Evolutionary conservation across 2,888 invertebrate genomes (phyloP), one percentile per base, ranked within the genome.

Genomic region (Eupelmus urozonus): DNA sequence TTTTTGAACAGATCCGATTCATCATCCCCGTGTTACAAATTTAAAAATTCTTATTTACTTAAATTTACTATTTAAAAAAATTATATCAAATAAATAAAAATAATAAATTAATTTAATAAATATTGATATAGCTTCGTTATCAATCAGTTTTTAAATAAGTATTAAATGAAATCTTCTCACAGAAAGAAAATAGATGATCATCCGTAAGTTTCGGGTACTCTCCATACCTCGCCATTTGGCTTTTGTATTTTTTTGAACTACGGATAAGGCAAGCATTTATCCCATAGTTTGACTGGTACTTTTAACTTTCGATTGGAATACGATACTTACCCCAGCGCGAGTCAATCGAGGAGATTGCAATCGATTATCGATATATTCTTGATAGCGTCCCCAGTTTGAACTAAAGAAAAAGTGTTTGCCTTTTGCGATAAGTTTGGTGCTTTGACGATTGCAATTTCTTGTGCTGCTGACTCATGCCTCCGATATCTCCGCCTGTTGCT

Each of bases 291-390:
- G 29, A 1, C 51, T 53, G 29, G 60, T 72, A 62, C 71, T 72
- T 72, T 72, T 51, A 72, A 72, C 51, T 72, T 62, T 60, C 25
- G n/a, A 72, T 72, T 53, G 62, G 34, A 72, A 72, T 72, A 62
- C 62, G 60, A 62, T 62, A 59, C 45, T 23, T 42, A 25, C 55
- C 16, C 2, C 51, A 40, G 49, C 23, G 23, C 51, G 5, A 72
- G 51, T 51, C 62, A 53, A 62, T 51, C 71, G 51, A 51, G 40
- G 20, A 62, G 53, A 72, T 72, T 72, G 71, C 53, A 34, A 72
- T 72, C 71, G 71, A 72, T 62, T 62, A 72, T 62, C 71, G 71
- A 72, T 72, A 60, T 40, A 7, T 60, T 29, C 70, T 71, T 49
- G 45, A 59, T 60, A 49, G 53, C 49, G 49, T 29, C 18, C 45